A percentile compares a stretch with the other conserved stretches of the same genome.
phyloP scores from a whole-genome alignment of 2,113 vertebrate genomes.

The Ia io region DNA sequence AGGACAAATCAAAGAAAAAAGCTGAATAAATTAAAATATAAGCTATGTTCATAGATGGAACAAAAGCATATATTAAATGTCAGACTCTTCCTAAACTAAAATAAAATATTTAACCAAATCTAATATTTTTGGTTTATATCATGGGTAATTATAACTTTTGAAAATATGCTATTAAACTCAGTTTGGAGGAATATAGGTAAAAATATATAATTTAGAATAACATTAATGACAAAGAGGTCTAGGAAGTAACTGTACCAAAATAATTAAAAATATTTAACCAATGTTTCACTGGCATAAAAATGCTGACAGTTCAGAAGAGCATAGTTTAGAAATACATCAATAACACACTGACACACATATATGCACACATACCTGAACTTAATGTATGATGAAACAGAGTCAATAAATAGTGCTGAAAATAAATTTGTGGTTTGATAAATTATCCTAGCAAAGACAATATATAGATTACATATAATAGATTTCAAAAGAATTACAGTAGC shows the following conservation, averaged over 20 bases:
- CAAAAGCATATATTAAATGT: not conserved
- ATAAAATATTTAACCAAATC: not conserved
- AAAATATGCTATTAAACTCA: not conserved
- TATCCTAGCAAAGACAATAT: not conserved
- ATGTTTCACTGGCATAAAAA: not conserved
- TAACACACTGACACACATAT: not conserved
- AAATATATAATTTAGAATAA: not conserved
- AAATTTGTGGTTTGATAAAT: not conserved
- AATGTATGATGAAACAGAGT: not conserved
- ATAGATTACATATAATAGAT: not conserved
- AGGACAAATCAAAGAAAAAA: not conserved
- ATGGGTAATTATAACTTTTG: not conserved
- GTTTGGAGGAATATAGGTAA: not conserved
- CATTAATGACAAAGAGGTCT: not conserved
- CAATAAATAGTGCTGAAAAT: not conserved
- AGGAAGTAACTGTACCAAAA: not conserved
- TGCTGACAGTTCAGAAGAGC: not conserved
- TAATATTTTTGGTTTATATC: not conserved
- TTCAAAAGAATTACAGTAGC: not conserved
- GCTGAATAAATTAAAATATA: not conserved
- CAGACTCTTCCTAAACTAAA: not conserved
- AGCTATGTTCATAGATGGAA: not conserved
- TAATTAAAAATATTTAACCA: not conserved
- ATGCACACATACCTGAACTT: not conserved
- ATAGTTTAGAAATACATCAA: not conserved